phyloP scores from a whole-genome alignment of 2,797 vertebrate genomes.

The Scomberomorus guttatus region DNA sequence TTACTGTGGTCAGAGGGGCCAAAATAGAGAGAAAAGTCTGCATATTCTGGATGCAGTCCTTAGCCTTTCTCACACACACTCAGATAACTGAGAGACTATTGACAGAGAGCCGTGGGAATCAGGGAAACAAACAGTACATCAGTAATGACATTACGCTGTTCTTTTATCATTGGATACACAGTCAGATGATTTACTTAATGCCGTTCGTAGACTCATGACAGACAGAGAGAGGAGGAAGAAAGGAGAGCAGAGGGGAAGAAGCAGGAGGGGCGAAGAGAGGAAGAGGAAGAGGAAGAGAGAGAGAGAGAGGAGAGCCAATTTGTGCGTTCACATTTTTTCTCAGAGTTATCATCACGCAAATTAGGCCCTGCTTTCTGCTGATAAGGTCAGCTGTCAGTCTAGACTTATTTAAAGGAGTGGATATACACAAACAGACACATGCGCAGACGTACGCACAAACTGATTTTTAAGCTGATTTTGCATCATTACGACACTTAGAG shows the following conservation, averaged over 20 bases:
- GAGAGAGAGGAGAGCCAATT: slow-evolving; percentile 39
- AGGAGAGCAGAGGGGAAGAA: not conserved
- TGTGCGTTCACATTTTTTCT: slow-evolving; percentile 67
- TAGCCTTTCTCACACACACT: slow-evolving; percentile 5
- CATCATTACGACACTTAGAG: slow-evolving; percentile 34
- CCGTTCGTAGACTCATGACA: slow-evolving; percentile 24
- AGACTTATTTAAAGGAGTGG: slow-evolving; percentile 55
- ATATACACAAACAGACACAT: slow-evolving; percentile 42
- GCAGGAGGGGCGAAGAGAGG: not conserved
- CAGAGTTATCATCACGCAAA: slow-evolving; percentile 75
- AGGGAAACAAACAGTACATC: slow-evolving; percentile 22
- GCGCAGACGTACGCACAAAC: not conserved
- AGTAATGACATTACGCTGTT: slow-evolving; percentile 52
- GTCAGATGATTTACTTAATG: slow-evolving; percentile 64
- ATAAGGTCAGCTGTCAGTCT: slow-evolving; percentile 82
- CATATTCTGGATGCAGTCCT: not conserved
- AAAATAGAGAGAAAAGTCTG: not conserved
- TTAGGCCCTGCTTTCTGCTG: slow-evolving; percentile 76
- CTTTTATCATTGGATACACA: slow-evolving; percentile 49
- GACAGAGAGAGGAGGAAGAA: slow-evolving; percentile 18
- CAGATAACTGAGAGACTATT: slow-evolving; percentile 28
- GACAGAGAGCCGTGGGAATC: slow-evolving; percentile 54
- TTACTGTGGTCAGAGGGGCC: not conserved
- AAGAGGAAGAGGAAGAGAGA: slow-evolving; percentile 5
- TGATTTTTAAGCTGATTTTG: slow-evolving; percentile 41